These are phyloP conservation scores for Botrylloides violaceus DNA, from an alignment of 23 tunicate genomes.

Conservation along the genomic window DNA sequence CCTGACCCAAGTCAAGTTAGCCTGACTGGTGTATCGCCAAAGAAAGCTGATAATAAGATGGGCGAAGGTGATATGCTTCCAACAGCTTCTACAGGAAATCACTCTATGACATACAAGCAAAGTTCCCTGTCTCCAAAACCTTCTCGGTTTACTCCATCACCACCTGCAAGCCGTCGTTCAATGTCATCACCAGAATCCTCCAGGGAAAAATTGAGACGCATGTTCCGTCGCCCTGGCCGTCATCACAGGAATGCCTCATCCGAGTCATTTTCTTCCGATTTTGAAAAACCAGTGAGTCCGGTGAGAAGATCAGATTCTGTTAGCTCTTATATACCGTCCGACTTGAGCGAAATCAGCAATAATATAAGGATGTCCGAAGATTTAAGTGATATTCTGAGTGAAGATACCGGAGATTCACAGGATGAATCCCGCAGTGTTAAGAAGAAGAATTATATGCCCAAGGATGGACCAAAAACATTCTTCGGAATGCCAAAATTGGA, in stretches of 20 bases:
- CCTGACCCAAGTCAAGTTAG: conserved; percentile 4
- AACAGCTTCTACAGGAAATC: background rate
- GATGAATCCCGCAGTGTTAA: background rate
- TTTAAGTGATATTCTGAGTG: conserved; percentile 21
- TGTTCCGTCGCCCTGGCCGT: conserved; percentile 16
- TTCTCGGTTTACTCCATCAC: conserved; percentile 16
- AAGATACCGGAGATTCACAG: conserved; percentile 15
- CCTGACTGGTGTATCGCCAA: background rate
- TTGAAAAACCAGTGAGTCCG: conserved; percentile 22
- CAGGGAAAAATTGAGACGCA: conserved; percentile 7
- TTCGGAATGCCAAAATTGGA: conserved; percentile 16
- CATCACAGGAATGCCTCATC: background rate
- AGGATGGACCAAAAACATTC: conserved; percentile 17
- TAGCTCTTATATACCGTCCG: conserved; percentile 15
- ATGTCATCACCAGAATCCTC: conserved; percentile 27
- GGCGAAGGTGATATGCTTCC: conserved; percentile 4
- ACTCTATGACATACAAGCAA: background rate
- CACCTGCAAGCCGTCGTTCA: conserved; percentile 12
- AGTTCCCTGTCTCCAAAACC: background rate
- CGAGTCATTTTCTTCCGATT: conserved; percentile 13
- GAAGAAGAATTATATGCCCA: conserved; percentile 3
- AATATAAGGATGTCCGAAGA: conserved; percentile 16
- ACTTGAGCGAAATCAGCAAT: conserved; percentile 18
- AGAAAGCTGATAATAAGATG: background rate
- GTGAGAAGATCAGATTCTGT: conserved; percentile 18